A percentile compares a stretch with the other conserved stretches of the same genome.
phyloP scores from a whole-genome alignment of 2,888 invertebrate species.

The Leucozona laternaria region DNA sequence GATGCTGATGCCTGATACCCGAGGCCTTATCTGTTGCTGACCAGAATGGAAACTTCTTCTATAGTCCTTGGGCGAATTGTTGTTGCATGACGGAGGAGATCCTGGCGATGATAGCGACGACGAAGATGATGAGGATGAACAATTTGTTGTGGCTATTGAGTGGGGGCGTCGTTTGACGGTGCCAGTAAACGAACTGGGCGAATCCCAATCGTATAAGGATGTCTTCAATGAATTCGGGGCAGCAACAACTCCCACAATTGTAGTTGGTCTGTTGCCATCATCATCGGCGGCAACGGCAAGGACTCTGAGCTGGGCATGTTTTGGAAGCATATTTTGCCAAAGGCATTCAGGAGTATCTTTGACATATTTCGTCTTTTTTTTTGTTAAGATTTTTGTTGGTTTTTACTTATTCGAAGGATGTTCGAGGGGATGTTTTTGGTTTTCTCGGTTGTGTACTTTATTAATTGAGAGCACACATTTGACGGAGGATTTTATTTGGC shows the following conservation, averaged over 20 bases:
- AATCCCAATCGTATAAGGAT: slow-evolving; percentile 87
- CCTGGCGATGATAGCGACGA: slow-evolving; percentile 49
- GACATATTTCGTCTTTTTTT: slow-evolving; percentile 58
- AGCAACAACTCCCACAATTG: slow-evolving; percentile 15
- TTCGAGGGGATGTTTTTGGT: slow-evolving; percentile 4
- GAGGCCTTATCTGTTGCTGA: slow-evolving; percentile 65
- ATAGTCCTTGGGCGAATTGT: slow-evolving; percentile 39
- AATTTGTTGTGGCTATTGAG: slow-evolving; percentile 82
- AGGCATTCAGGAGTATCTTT: slow-evolving; percentile 52
- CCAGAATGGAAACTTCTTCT: slow-evolving; percentile 67
- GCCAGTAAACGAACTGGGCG: slow-evolving; percentile 88
- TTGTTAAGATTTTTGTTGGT: slow-evolving; percentile 18
- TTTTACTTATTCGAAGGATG: neutral
- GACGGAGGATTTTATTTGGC: slow-evolving; percentile 57
- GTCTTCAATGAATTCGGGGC: slow-evolving; percentile 77
- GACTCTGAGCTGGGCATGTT: slow-evolving; percentile 63
- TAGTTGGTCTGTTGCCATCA: slow-evolving; percentile 26
- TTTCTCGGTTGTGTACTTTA: slow-evolving; percentile 17
- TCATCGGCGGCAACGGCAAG: slow-evolving; percentile 29
- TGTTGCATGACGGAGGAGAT: slow-evolving; percentile 57
- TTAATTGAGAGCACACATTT: slow-evolving; percentile 68
- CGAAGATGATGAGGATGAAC: slow-evolving; percentile 43
- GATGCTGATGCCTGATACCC: slow-evolving; percentile 1
- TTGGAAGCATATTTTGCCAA: slow-evolving; percentile 76
- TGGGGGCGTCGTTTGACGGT: slow-evolving; percentile 89